Conservation (phyloP, 2,888 invertebrate genomes). For the Saturnia pavonia region DNA sequence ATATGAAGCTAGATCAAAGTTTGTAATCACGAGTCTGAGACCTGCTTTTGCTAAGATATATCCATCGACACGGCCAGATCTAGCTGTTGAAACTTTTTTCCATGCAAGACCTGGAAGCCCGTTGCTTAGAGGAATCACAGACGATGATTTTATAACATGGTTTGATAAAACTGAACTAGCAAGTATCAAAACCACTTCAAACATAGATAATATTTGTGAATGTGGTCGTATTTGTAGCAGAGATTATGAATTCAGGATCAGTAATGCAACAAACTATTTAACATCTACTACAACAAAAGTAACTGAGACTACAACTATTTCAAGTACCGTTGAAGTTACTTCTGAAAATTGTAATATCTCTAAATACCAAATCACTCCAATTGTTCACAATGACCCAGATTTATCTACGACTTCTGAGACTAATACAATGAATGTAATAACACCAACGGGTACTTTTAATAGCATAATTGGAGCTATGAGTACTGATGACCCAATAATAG, state of each 20-base stretch:
- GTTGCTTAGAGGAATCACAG: constrained; percentile 82
- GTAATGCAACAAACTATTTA: constrained; percentile 37
- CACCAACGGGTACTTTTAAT: constrained; percentile 19
- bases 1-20: constrained; percentile 82
- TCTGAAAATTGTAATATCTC: constrained; percentile 24
- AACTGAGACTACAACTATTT: constrained; percentile 24
- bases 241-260: constrained; percentile 67
- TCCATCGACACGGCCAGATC: constrained; percentile 82
- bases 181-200: constrained; percentile 68
- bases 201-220: constrained; percentile 78
- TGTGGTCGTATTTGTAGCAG: constrained; percentile 77
- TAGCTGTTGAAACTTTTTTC: constrained; percentile 85
- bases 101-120: constrained; percentile 83
- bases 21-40: constrained; percentile 82
- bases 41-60: constrained; percentile 85
- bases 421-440: constrained; percentile 22
- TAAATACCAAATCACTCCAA: constrained; percentile 8
- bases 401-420: constrained; percentile 24
- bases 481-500: constrained; percentile 56
- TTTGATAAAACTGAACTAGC: constrained; percentile 82
- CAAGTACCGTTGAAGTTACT: constrained; percentile 15
- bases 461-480: constrained; percentile 11
- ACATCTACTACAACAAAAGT: constrained; percentile 27
- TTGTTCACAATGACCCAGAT: neutral
- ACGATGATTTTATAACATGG: constrained; percentile 86